Evolutionary conservation across 2,888 invertebrate genomes (phyloP), one percentile per base, ranked within the genome.

Genomic region (Cancer borealis): DNA sequence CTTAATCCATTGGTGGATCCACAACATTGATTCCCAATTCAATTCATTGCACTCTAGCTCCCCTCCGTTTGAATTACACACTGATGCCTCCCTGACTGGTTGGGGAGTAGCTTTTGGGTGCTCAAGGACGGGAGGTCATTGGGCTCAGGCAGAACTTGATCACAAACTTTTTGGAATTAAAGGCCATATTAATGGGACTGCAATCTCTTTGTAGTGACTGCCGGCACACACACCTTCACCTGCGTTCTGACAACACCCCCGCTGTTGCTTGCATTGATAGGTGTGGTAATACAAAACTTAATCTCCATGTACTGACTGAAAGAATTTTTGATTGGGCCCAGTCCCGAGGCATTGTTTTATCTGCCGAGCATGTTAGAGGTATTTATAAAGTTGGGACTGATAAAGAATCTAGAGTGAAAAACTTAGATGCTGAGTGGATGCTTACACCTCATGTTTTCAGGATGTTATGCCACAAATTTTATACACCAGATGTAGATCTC

Each of bases 51-150:
- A 17, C n/a, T 26, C 10, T 84, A 21, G 4, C 3, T n/a, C 84
- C 30, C 84, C 84, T 21, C 26, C 8, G 30, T 21, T 84, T 12
- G 84, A 84, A 84, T 26, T 84, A n/a, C n/a, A 84, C 10, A 84
- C 84, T 30, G 84, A 84, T 84, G 84, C 84, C n/a, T 84, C 84
- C 30, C 30, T 26, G 14, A 84, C 84, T 21, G 84, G 84, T 84
- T 84, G 84, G 84, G 4, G 84, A 17, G 84, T n/a, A 17, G 84
- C 12, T 54, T 54, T 54, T 54, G 54, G 12, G 54, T 5, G 54
- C 12, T 8, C 54, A 54, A 54, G 54, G 54, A 54, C 54, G 12
- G 54, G 54, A 12, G 54, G n/a, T n/a, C n/a, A n/a, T n/a, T n/a
- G n/a, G n/a, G n/a, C n/a, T n/a, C n/a, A n/a, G n/a, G n/a, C n/a